Evolutionary conservation across 1,140 invertebrate genomes (phyloP), one percentile per base, ranked within the genome.

Genomic region (Proales similis): DNA sequence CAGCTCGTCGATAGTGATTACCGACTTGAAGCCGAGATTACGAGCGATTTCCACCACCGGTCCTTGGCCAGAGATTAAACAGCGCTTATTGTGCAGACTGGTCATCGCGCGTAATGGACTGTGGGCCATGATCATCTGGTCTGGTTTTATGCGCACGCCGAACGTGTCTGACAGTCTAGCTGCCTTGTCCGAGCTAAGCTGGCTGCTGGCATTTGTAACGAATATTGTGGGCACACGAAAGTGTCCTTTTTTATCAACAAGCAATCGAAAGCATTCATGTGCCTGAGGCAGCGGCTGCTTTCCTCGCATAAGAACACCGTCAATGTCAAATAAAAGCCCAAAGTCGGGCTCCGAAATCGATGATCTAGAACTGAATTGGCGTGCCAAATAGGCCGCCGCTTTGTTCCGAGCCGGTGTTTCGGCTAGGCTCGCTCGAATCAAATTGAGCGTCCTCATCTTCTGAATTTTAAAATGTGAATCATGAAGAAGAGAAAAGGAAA

Each of bases 51-150:
- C 79, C 51, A 70, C 71, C 7, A 82, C 72, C 12, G 80, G 79
- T 11, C 84, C 83, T 70, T 86, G 84, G n/a, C 84, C 84, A 17
- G 81, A 82, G 45, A 85, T 79, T 0, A 86, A 70, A 5, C 83
- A 78, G 66, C 80, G 79, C 67, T 84, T 84, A 64, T 84, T 70
- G 65, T 84, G 82, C 70, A 82, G 83, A 57, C 81, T 72, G 7
- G 67, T 69, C 63, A 84, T 84, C 72, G 84, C 79, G 70, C 76
- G 76, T 7, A 86, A 69, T 0, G 84, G 84, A 62, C 82, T 82
- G 69, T 86, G 84, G 2, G 84, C 82, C 80, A 86, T 81, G 0
- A 86, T 76, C 2, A 86, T 83, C 70, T 85, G 83, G 2, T 84
- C 81, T 9, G 57, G 24, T 17, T 63, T 63, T 65, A 77, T 74